Evolutionary conservation across 2,888 invertebrate genomes (phyloP), one percentile per base, ranked within the genome.

Genomic region (Eucriotettix oculatus): DNA sequence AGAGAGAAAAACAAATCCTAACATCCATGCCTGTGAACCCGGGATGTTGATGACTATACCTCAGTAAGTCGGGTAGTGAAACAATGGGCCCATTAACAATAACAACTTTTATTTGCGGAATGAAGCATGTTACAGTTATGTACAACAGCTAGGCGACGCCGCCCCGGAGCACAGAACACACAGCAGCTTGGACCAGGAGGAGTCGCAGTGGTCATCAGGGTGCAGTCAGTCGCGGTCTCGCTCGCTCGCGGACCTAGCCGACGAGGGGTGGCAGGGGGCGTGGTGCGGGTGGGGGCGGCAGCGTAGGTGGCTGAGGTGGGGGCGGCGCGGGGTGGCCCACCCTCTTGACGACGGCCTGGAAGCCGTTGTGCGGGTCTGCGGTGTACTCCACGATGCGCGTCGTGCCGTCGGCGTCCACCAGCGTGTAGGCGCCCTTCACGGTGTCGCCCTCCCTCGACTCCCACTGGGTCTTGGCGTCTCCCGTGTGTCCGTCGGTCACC

Each of bases 281-380:
- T 12, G 48, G 48, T 5, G 48, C 48, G 48, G 48, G 48, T n/a
- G 48, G 48, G 9, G 48, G 48, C 9, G 48, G 48, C 48, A 48
- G 48, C 14, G 48, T 48, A 3, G 48, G 48, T 14, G 48, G 48
- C 48, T 48, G 48, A 5, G 48, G 48, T 48, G 48, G 48, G 48
- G 48, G 48, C 9, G 48, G 48, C 48, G 48, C 48, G 48, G 48
- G 48, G 48, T 48, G 48, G 48, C 48, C 48, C 9, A 48, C 14
- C 12, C 48, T 12, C 48, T 48, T 48, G 48, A 48, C 48, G 48
- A 48, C 48, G 48, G 48, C 68, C 58, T 66, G 67, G 64, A 68
- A 68, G 10, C 68, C 68, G 60, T 64, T 65, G 58, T 68, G 64
- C 29, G 65, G 60, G 64, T 67, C 67, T 1, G 66, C 67, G 16